A percentile compares a stretch with the other conserved stretches of the same genome.
Conservation (phyloP, 2,888 invertebrate genomes). For the Silvanus unidentatus region DNA sequence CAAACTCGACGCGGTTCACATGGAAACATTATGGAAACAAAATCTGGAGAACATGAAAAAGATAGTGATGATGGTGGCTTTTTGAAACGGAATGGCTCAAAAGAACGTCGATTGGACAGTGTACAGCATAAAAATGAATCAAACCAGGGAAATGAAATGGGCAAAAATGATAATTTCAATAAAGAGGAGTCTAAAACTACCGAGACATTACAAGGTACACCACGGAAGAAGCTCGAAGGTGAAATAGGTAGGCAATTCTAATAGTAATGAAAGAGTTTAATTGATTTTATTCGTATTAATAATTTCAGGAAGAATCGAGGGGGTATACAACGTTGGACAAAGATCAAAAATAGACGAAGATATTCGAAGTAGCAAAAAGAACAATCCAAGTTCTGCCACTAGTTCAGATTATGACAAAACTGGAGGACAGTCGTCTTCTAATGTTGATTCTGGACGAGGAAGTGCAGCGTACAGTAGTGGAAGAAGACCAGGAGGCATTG, state of each 20-base stretch:
- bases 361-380: constrained; percentile 46
- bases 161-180: constrained; percentile 4
- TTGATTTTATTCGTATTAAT: neutral
- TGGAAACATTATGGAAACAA: constrained; percentile 54
- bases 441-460: constrained; percentile 74
- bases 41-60: constrained; percentile 27
- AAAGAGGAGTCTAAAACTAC: constrained; percentile 30
- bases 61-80: constrained; percentile 54
- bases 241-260: constrained; percentile 27
- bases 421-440: constrained; percentile 65
- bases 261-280: neutral
- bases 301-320: constrained; percentile 46
- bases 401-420: constrained; percentile 73
- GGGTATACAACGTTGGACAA: constrained; percentile 55
- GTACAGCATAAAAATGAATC: constrained; percentile 17
- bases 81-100: constrained; percentile 47
- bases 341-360: constrained; percentile 48
- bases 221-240: constrained; percentile 37
- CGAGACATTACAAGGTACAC: constrained; percentile 39
- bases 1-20: constrained; percentile 53
- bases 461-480: constrained; percentile 76
- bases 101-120: constrained; percentile 23
- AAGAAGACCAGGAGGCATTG: constrained; percentile 51
- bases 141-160: constrained; percentile 15
- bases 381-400: constrained; percentile 54